A percentile compares a stretch with the other conserved stretches of the same genome.
phyloP scores from a whole-genome alignment of 1,140 invertebrate species.

The Trachelipus rathkii region DNA sequence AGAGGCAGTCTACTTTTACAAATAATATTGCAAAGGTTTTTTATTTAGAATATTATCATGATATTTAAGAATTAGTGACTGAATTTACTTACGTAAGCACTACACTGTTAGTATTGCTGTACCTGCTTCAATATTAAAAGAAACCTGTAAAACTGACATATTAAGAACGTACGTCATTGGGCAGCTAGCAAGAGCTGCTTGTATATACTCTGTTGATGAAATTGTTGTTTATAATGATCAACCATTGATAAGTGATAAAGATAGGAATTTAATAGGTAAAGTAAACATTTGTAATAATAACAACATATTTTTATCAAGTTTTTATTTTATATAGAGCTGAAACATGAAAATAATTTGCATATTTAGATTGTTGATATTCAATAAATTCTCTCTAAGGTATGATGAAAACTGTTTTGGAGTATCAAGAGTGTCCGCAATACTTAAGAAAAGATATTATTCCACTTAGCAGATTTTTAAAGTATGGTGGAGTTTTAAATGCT shows the following conservation, averaged over 20 bases:
- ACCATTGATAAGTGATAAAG: too few relatives aligned
- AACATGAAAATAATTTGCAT: too few relatives aligned
- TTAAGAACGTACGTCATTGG: constrained; percentile 85
- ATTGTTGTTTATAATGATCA: constrained; percentile 62
- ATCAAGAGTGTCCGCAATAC: constrained; percentile 96
- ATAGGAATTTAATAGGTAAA: too few relatives aligned
- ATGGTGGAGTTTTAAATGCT: constrained; percentile 81
- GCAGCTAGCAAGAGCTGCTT: constrained; percentile 90
- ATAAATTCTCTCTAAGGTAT: constrained; percentile 49
- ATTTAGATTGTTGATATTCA: too few relatives aligned
- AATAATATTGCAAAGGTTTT: too few relatives aligned
- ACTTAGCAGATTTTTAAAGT: constrained; percentile 75
- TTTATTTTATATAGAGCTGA: too few relatives aligned
- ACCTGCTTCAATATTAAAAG: constrained; percentile 92
- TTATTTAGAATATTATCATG: constrained; percentile 18
- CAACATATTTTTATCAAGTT: too few relatives aligned
- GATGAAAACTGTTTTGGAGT: constrained; percentile 83
- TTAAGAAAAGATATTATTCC: constrained; percentile 89
- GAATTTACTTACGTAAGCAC: neutral
- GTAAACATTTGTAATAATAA: too few relatives aligned
- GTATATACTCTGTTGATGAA: constrained; percentile 90
- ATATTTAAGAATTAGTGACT: constrained; percentile 17
- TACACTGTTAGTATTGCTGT: constrained; percentile 84
- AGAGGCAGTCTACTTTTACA: neutral
- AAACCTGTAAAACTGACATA: constrained; percentile 78